Base-by-base conservation (phyloP, 2,888 invertebrate genomes). In the Dryococelus australis region DNA sequence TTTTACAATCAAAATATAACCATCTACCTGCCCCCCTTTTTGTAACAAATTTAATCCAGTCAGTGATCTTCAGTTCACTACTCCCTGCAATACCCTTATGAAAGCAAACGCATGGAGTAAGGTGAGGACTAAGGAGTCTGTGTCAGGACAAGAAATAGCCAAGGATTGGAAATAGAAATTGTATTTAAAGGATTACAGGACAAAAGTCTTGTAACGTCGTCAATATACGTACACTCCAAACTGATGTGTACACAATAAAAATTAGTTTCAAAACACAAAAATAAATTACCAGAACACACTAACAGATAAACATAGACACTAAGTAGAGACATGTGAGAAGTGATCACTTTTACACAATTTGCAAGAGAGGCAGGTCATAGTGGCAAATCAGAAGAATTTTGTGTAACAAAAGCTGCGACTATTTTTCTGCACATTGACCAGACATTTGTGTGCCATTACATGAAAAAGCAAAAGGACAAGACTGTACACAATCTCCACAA, bases 231-330 rank as follows among this genome's bases (percentile, higher is more conserved):
- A 47, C 47, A 47, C 47, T 47, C 6, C 1, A n/a, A 65, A 65
- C 24, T 65, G 65, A 8, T 65, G 65, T 65, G 65, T 65, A 65
- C 65, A 65, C n/a, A 65, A 65, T 65, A 65, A 65, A 65, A 20
- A 65, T 65, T 65, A 47, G 65, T 65, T 65, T 65, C 65, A 20
- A 65, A 16, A 65, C 65, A 65, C 47, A 65, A 65, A 65, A 24
- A 65, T 65, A 65, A 65, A 24, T 65, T 13, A 47, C 65, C 65
- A 65, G 65, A 65, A 65, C 65, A 16, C 65, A 65, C 65, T 65
- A n/a, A 65, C 65, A 65, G 65, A 65, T 65, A 65, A 65, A 65
- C 65, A 65, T 65, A n/a, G 65, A 65, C 65, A 65, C 65, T 65
- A 65, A 65, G 65, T n/a, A 65, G n/a, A 65, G 16, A 24, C 0